Conservation (phyloP, 1,140 invertebrate genomes). For the Bathynomus jamesi region DNA sequence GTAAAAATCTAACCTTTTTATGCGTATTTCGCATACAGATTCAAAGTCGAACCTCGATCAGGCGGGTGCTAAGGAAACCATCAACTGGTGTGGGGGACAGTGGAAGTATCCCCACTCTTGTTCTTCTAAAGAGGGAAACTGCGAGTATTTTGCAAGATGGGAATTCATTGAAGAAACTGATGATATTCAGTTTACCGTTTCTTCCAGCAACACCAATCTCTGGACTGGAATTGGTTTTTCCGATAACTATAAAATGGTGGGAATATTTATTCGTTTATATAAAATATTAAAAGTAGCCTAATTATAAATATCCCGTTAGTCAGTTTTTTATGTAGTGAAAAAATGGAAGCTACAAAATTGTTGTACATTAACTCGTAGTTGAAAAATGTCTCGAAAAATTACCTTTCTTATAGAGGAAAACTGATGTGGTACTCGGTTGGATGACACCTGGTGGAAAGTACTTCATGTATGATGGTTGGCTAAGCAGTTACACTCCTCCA, state of each 20-base stretch:
- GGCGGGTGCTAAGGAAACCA: conserved; percentile 4
- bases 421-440: conserved; percentile 76
- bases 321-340: background rate
- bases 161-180: conserved; percentile 66
- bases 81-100: conserved; percentile 56
- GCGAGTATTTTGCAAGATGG: conserved; percentile 79
- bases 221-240: conserved; percentile 95
- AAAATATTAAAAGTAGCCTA: background rate
- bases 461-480: conserved; percentile 82
- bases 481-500: conserved; percentile 51
- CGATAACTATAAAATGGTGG: conserved; percentile 72
- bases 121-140: conserved; percentile 53
- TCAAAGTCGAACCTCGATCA: background rate
- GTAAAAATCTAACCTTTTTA: background rate
- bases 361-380: background rate
- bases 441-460: conserved; percentile 63
- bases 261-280: background rate
- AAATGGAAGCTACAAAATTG: background rate
- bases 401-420: conserved; percentile 55
- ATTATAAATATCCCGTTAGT: too few species aligned
- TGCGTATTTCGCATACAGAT: background rate
- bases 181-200: conserved; percentile 75
- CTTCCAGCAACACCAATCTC: conserved; percentile 64
- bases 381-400: background rate
- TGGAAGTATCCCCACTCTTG: conserved; percentile 71